Conservation (phyloP, 35 echinoderm and acorn worm genomes). For the Amphiura filiformis region DNA sequence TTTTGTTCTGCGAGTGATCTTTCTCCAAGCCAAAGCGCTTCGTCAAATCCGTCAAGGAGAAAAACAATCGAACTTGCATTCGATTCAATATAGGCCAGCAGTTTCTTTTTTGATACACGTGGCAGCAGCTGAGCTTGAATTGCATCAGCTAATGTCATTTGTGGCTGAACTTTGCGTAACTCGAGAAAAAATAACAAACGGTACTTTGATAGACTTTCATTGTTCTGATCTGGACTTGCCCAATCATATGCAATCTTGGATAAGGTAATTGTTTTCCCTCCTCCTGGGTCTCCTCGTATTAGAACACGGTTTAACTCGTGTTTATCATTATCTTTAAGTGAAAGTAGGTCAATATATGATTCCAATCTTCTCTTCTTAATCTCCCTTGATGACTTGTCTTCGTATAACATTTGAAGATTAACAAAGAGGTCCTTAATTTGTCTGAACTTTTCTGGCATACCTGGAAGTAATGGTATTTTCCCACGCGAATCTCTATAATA, state of each 20-base stretch:
- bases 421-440: not conserved
- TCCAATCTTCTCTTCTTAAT: not conserved
- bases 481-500: not conserved
- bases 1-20: not conserved
- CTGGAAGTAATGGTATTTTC: not conserved
- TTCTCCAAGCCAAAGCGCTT: not conserved
- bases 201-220: too few relatives aligned
- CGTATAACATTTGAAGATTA: not conserved
- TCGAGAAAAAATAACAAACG: not conserved
- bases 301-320: not conserved
- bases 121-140: not conserved
- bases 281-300: not conserved
- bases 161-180: not conserved
- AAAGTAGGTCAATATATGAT: not conserved
- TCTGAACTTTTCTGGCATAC: not conserved
- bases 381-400: not conserved
- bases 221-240: not conserved
- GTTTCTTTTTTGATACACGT: not conserved
- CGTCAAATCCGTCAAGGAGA: not conserved
- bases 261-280: not conserved
- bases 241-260: not conserved
- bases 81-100: not conserved
- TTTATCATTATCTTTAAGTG: not conserved
- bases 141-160: not conserved
- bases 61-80: not conserved